Percentiles rank a stretch among this genome's conserved stretches.
Conservation (phyloP, 2,113 vertebrate species). For the Muntiacus reevesi region DNA sequence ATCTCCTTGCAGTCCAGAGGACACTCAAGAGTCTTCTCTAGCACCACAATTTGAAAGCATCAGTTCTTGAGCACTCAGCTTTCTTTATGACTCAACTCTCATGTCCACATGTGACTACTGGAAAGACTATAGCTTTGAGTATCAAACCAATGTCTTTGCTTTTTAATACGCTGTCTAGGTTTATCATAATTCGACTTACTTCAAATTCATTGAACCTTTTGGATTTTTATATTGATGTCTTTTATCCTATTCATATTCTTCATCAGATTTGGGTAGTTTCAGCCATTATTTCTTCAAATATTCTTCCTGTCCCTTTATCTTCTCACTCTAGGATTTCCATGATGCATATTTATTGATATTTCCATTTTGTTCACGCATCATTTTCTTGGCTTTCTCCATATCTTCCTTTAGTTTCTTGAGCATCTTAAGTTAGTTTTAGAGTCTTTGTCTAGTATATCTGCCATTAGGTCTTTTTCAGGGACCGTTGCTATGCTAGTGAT, state of each 20-base stretch:
- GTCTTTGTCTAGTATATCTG: no score
- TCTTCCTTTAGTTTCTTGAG: neutral
- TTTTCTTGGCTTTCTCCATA: neutral
- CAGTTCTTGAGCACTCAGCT: neutral
- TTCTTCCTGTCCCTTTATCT: neutral
- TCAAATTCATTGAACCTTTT: neutral
- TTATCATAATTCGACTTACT: neutral
- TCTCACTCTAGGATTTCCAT: neutral
- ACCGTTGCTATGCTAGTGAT: neutral
- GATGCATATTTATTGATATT: neutral
- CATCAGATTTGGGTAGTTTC: neutral
- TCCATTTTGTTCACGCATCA: neutral
- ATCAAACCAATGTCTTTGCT: neutral
- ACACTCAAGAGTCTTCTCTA: neutral
- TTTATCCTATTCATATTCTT: neutral
- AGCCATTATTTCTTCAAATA: neutral
- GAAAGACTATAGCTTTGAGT: neutral
- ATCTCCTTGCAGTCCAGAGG: neutral
- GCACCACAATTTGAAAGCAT: neutral
- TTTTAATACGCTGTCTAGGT: neutral
- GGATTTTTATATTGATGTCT: neutral
- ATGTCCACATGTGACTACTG: neutral
- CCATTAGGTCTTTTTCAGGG: neutral
- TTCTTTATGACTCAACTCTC: neutral
- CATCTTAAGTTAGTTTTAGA: neutral